Evolutionary conservation across 1,140 invertebrate species (phyloP), one percentile per base, ranked within the genome.

Genomic region (Archivesica marissinica): DNA sequence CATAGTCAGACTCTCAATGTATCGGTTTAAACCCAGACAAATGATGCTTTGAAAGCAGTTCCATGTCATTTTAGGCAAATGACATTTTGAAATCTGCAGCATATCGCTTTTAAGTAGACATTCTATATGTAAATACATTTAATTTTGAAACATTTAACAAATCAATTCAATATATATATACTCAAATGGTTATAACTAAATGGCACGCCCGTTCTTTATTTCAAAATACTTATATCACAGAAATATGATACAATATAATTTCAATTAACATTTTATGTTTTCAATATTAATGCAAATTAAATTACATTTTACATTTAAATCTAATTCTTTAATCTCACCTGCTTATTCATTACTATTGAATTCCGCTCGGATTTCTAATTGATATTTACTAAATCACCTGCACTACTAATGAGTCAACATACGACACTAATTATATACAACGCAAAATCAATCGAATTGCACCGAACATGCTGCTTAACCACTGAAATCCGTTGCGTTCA

Each of bases 241-340:
- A n/a, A n/a, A n/a, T n/a, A n/a, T n/a, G n/a, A n/a, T n/a, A n/a
- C n/a, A n/a, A n/a, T n/a, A n/a, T n/a, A n/a, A n/a, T n/a, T n/a
- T n/a, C n/a, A n/a, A n/a, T n/a, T n/a, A n/a, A n/a, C n/a, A n/a
- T n/a, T n/a, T n/a, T n/a, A n/a, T n/a, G n/a, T n/a, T n/a, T n/a
- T n/a, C n/a, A n/a, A n/a, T n/a, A n/a, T n/a, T n/a, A n/a, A n/a
- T n/a, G n/a, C n/a, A n/a, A n/a, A n/a, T n/a, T 52, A 17, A 52
- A 3, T n/a, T 17, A n/a, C 50, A 3, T 23, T 52, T 52, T 7
- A 15, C 4, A 52, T 52, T 4, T 23, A 52, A 52, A 52, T 52
- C 50, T n/a, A 52, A 52, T 35, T 64, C 38, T 25, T 64, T 20
- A 33, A 33, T 64, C 59, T 64, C n/a, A 35, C 59, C 59, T n/a